Evolutionary conservation across 2,888 invertebrate genomes (phyloP), one percentile per base, ranked within the genome.

Genomic region (Heteromyza rotundicornis): DNA sequence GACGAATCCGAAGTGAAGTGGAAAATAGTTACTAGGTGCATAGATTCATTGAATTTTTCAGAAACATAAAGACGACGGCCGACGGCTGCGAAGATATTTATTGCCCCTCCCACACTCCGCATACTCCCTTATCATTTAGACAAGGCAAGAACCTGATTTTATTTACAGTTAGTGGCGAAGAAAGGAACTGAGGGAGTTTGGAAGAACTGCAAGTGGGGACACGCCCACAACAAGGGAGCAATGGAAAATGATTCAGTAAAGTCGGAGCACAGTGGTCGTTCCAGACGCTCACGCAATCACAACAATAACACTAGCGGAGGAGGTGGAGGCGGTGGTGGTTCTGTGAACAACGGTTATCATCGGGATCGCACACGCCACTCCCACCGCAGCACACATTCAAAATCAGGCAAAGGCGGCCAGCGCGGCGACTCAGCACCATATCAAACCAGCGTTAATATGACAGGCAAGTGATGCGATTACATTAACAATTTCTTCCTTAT

Each of bases 191-290:
- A n/a, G n/a, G n/a, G n/a, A 27, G 27, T 27, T 27, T 27, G 10
- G n/a, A n/a, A n/a, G n/a, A n/a, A n/a, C n/a, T n/a, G n/a, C n/a
- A n/a, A n/a, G n/a, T n/a, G n/a, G n/a, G n/a, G n/a, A n/a, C n/a
- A n/a, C n/a, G n/a, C n/a, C n/a, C n/a, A n/a, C n/a, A n/a, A n/a
- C n/a, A n/a, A n/a, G n/a, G n/a, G n/a, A n/a, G 73, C 85, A 82
- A 95, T 95, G 94, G 96, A 96, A 87, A 94, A 94, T 76, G 96
- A 96, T 86, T 95, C 95, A 75, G 91, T 96, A 76, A 90, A 95
- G 81, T 96, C 96, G 60, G 95, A 95, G 85, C 89, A 94, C 79
- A 95, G 95, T 84, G 90, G 92, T 79, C 89, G 93, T 78, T 90
- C 90, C 57, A 86, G 90, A 81, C 87, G 90, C 65, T 90, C 90